Percentiles rank a stretch among this genome's conserved stretches.
Conservation (phyloP, 1,140 invertebrate species). For the Eriosoma lanigerum region DNA sequence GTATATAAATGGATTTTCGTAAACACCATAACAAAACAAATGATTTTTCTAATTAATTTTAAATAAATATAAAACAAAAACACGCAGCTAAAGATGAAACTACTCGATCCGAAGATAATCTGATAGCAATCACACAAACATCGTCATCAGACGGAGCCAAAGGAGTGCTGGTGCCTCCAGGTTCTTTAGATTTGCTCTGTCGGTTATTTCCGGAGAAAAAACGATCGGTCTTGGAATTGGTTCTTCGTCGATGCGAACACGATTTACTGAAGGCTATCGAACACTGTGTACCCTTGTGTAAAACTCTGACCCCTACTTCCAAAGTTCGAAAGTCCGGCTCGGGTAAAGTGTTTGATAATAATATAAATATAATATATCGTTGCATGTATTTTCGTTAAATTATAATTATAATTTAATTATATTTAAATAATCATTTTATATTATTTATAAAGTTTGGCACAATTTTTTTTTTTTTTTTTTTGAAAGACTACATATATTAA, state of each 20-base stretch:
- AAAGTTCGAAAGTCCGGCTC: neutral
- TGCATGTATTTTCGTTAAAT: too few species aligned
- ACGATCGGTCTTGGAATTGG: conserved; percentile 81
- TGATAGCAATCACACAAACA: neutral
- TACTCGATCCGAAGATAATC: neutral
- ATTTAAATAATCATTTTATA: too few species aligned
- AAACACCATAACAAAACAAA: too few species aligned
- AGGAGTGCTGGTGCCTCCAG: conserved; percentile 19
- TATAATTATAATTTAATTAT: too few species aligned
- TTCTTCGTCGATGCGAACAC: conserved; percentile 80
- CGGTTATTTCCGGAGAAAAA: conserved; percentile 86
- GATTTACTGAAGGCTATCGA: conserved; percentile 80
- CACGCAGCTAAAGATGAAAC: conserved; percentile 29
- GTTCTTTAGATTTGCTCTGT: conserved; percentile 78
- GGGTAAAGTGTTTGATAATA: neutral
- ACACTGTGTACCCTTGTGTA: conserved; percentile 58
- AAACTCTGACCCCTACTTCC: neutral
- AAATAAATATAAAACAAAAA: too few species aligned
- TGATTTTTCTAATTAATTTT: too few species aligned
- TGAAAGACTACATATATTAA: neutral
- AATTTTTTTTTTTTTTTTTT: neutral
- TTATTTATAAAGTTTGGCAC: neutral
- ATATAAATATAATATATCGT: too few species aligned
- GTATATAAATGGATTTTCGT: neutral
- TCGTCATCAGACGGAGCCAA: neutral